A percentile compares a stretch with the other conserved stretches of the same genome.
Evolutionary conservation across 2,888 invertebrate species (phyloP).

Genomic region (Pterostichus niger): DNA sequence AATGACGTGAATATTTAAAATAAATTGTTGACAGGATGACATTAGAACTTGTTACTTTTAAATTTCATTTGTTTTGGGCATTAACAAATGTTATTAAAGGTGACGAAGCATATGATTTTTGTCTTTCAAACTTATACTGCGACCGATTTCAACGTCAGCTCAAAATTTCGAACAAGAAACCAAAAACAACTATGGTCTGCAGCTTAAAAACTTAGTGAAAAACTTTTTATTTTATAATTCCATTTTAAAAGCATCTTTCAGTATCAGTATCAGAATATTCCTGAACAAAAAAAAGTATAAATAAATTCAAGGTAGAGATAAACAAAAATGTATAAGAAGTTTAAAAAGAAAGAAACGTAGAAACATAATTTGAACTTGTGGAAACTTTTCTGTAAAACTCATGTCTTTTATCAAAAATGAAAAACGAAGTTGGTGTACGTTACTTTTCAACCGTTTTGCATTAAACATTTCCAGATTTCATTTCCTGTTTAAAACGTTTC

Average conservation of each 20-base stretch:
- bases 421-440: conserved; percentile 49
- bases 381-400: conserved; percentile 42
- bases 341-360: conserved; percentile 43
- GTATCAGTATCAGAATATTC: conserved; percentile 1
- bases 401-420: conserved; percentile 55
- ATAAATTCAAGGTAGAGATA: conserved; percentile 44
- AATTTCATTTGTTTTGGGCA: too few relatives aligned
- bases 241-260: not conserved
- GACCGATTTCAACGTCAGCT: too few relatives aligned
- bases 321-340: conserved; percentile 43
- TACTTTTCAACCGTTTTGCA: conserved; percentile 51
- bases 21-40: too few relatives aligned
- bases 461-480: conserved; percentile 63
- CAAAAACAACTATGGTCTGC: too few relatives aligned
- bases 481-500: conserved; percentile 62
- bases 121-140: too few relatives aligned
- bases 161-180: too few relatives aligned
- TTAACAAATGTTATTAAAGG: too few relatives aligned
- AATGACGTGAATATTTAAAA: too few relatives aligned
- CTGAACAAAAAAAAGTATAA: conserved; percentile 6
- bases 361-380: conserved; percentile 47
- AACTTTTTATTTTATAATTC: conserved; percentile 4
- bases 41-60: too few relatives aligned
- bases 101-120: too few relatives aligned
- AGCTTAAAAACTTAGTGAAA: not conserved